phyloP scores from a whole-genome alignment of 2,797 vertebrate species.

The Euphonia xanthogaster region DNA sequence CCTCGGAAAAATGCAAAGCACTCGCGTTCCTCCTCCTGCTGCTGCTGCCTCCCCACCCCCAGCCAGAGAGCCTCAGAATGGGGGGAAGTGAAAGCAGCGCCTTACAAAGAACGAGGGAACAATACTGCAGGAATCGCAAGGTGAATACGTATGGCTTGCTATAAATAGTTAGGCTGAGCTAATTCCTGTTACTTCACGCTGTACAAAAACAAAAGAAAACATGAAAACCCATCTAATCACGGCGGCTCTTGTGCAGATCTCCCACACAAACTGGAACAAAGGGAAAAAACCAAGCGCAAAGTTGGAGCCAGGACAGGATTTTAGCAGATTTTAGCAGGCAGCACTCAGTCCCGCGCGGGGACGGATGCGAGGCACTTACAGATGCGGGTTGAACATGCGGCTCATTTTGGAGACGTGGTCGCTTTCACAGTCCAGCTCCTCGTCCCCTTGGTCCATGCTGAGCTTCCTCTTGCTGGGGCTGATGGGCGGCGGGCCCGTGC shows the following conservation, averaged over 20 bases:
- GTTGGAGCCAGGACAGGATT: neutral
- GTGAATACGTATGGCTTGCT: neutral
- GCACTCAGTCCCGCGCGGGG: neutral
- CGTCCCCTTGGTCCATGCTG: slow-evolving; percentile 88
- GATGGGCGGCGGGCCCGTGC: slow-evolving; percentile 95
- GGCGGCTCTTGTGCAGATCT: neutral
- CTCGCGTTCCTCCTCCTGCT: neutral
- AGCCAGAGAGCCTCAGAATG: neutral
- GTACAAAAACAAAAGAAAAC: neutral
- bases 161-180: slow-evolving; percentile 12
- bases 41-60: neutral
- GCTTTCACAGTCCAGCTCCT: slow-evolving; percentile 90
- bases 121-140: neutral
- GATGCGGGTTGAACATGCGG: slow-evolving; percentile 89
- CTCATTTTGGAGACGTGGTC: slow-evolving; percentile 96
- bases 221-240: neutral
- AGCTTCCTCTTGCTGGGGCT: slow-evolving; percentile 96
- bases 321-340: neutral
- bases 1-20: slow-evolving; percentile 28
- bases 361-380: slow-evolving; percentile 78
- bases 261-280: neutral
- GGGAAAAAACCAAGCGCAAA: neutral
- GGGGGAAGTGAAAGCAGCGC: neutral
- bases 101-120: neutral
- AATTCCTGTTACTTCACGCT: slow-evolving; percentile 20